Evolutionary conservation across 1,140 invertebrate genomes (phyloP).

Genomic region (Hyphantria cunea): DNA sequence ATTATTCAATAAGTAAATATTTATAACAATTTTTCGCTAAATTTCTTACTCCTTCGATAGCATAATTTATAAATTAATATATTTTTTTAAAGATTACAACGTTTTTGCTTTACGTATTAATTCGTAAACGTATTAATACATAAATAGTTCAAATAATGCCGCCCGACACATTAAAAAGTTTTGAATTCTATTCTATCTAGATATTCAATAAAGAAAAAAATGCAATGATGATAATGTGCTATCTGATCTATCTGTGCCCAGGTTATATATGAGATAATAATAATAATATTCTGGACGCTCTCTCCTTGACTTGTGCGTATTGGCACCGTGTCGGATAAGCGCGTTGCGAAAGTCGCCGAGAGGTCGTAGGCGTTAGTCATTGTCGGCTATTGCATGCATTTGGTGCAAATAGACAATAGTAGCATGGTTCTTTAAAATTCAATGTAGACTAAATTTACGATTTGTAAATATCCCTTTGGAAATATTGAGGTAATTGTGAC

Average conservation of each 20-base stretch:
- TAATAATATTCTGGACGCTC: conserved; percentile 25
- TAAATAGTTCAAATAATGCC: no score
- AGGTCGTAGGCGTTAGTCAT: conserved; percentile 61
- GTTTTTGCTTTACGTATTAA: no score
- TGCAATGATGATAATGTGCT: conserved; percentile 64
- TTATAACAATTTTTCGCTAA: no score
- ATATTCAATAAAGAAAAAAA: conserved; percentile 53
- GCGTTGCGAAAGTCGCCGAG: conserved; percentile 67
- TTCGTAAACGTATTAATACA: no score
- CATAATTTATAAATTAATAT: no score
- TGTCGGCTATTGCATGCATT: conserved; percentile 70
- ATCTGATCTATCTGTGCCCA: conserved; percentile 43
- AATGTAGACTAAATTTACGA: no score
- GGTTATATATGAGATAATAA: conserved; percentile 64
- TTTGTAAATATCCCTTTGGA: no score
- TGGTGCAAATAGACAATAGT: conserved; percentile 36
- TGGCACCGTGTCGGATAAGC: conserved; percentile 53
- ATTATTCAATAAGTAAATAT: no score
- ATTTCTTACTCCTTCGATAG: no score
- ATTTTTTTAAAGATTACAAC: no score
- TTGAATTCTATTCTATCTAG: conserved; percentile 32
- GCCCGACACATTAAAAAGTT: no score
- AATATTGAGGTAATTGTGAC: conserved; percentile 3
- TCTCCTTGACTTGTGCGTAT: conserved; percentile 73
- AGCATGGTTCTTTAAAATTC: conserved; percentile 15